phyloP scores from a whole-genome alignment of 2,888 invertebrate species.

The Anthophora plumipes region DNA sequence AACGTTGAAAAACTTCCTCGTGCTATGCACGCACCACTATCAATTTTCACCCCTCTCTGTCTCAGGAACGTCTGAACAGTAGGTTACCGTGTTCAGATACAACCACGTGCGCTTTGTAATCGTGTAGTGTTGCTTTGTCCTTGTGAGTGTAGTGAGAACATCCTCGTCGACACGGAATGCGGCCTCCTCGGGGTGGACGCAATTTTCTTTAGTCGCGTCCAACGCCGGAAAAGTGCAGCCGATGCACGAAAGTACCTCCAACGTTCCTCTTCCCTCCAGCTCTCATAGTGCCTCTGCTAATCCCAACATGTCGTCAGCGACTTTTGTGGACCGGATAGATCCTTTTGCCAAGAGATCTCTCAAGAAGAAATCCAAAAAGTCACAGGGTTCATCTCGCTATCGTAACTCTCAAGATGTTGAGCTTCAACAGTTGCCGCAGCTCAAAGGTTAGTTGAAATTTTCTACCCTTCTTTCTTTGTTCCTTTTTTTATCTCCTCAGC shows the following conservation, averaged over 20 bases:
- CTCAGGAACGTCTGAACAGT: slow-evolving; percentile 64
- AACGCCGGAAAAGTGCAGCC: slow-evolving; percentile 59
- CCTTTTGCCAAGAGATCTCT: slow-evolving; percentile 99
- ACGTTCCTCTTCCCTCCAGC: slow-evolving; percentile 61
- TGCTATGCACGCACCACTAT: slow-evolving; percentile 62
- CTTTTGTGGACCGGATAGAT: slow-evolving; percentile 99
- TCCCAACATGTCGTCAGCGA: slow-evolving; percentile 88
- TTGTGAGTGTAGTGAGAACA: slow-evolving; percentile 67
- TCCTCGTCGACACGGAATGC: slow-evolving; percentile 68
- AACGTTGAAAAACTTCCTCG: slow-evolving; percentile 50
- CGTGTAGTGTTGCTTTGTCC: slow-evolving; percentile 58
- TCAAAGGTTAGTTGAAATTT: slow-evolving; percentile 92
- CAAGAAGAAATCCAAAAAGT: slow-evolving; percentile 99
- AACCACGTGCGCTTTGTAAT: slow-evolving; percentile 59
- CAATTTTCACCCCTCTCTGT: slow-evolving; percentile 53
- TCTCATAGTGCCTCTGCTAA: slow-evolving; percentile 76
- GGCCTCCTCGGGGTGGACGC: slow-evolving; percentile 65
- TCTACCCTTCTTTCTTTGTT: no score
- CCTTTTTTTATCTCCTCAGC: not conserved
- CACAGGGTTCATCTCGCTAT: slow-evolving; percentile 99
- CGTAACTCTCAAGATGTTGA: slow-evolving; percentile 99
- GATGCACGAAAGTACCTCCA: slow-evolving; percentile 63
- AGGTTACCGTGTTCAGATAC: slow-evolving; percentile 64
- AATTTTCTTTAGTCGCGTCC: slow-evolving; percentile 66
- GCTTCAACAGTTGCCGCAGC: slow-evolving; percentile 96